Evolutionary conservation across 2,888 invertebrate genomes (phyloP), one percentile per base, ranked within the genome.

Genomic region (Lochmaea crataegi): DNA sequence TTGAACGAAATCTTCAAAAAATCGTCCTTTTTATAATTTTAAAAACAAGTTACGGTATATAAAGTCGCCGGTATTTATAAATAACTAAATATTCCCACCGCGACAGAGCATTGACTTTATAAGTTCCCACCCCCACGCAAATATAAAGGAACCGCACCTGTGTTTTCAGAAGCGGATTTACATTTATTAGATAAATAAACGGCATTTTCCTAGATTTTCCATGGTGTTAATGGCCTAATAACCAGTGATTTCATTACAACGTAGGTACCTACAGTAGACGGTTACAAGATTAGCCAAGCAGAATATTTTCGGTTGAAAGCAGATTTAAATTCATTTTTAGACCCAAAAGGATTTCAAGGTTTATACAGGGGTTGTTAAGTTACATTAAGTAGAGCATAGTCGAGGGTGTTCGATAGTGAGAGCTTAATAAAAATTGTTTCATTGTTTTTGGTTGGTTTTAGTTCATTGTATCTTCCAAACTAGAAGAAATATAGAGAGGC

Each of bases 111-210:
- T 48, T 68, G 68, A 68, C 68, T 61, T 41, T 58, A n/a, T 10
- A n/a, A 11, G 48, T 68, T 68, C 68, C 61, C 68, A 68, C 68
- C 68, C 68, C 68, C 61, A 61, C 61, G 68, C 68, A 68, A 68
- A 61, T 61, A 68, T 53, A 38, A 60, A 51, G 60, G 68, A 68
- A 61, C 68, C 68, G 61, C 68, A 68, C 68, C 68, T 68, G 68
- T 68, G 68, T 68, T 61, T 68, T 68, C 41, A 68, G 68, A 61
- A 61, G 61, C 68, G 18, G 51, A n/a, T 68, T 61, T 51, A 68
- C 61, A 61, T 68, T 68, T 68, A 61, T 51, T 61, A 61, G 26
- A 61, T 68, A 68, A 68, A 68, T 68, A 68, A 68, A 68, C 41
- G 68, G 32, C 68, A 53, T 61, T 68, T 68, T 68, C 68, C 51